Conservation (phyloP, 2,888 invertebrate species). For the Caenorhabditis sp. region DNA sequence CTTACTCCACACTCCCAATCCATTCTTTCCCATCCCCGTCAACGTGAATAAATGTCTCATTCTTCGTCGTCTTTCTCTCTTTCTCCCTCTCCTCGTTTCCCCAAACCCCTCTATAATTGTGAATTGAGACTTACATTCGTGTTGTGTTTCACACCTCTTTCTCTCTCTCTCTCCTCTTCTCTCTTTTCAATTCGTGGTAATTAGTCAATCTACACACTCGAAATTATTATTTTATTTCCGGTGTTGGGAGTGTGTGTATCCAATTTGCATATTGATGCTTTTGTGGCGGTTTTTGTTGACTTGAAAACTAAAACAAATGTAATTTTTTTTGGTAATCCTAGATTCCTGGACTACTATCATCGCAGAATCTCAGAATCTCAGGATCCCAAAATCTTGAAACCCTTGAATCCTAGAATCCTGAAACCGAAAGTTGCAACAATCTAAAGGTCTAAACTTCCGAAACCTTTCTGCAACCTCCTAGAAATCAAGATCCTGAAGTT, state of each 20-base stretch:
- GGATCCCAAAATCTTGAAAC: too few species aligned
- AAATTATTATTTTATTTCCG: neutral
- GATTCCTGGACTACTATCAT: too few species aligned
- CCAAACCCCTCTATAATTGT: conserved; percentile 44
- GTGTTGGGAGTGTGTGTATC: neutral
- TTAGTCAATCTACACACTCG: conserved; percentile 4
- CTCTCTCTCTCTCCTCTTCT: neutral
- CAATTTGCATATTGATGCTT: neutral
- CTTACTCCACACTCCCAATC: neutral
- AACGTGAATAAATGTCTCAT: conserved; percentile 38
- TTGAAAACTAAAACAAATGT: too few species aligned
- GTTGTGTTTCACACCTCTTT: conserved; percentile 40
- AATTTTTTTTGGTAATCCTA: too few species aligned
- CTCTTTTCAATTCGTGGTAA: neutral
- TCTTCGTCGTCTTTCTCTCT: neutral
- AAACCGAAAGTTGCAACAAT: too few species aligned
- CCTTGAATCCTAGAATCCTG: too few species aligned
- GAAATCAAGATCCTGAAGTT: too few species aligned
- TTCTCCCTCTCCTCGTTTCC: neutral
- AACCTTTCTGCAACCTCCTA: too few species aligned
- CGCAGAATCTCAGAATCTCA: too few species aligned
- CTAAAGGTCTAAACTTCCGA: too few species aligned
- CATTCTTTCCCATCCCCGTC: conserved; percentile 36
- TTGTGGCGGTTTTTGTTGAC: too few species aligned
- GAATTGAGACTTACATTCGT: conserved; percentile 49